Evolutionary conservation across 2,888 invertebrate genomes (phyloP).

Genomic region (Drosophila dives): DNA sequence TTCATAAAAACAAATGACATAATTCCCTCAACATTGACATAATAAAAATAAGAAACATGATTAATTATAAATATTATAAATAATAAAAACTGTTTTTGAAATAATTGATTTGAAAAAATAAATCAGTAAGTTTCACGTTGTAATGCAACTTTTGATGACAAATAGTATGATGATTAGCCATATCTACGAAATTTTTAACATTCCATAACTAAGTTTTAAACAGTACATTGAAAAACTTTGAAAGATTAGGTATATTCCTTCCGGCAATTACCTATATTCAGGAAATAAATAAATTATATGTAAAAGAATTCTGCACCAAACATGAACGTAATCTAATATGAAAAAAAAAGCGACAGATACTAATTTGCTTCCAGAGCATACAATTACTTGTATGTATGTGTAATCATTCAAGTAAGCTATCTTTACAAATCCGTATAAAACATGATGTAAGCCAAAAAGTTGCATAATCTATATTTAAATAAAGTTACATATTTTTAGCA

Average conservation of each 20-base stretch:
- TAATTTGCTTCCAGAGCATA: conserved; percentile 5
- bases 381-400: neutral
- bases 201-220: neutral
- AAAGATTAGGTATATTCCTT: neutral
- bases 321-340: neutral
- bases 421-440: neutral
- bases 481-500: conserved; percentile 5
- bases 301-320: neutral
- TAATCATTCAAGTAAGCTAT: neutral
- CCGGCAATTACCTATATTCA: neutral
- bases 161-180: conserved; percentile 1
- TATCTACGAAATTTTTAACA: conserved; percentile 1
- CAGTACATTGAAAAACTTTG: neutral
- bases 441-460: conserved; percentile 1
- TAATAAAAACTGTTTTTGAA: neutral
- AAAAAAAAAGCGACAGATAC: neutral
- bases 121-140: neutral
- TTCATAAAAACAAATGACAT: neutral
- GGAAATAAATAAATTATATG: conserved; percentile 3
- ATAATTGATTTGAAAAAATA: neutral
- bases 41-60: neutral
- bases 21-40: neutral
- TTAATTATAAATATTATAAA: neutral
- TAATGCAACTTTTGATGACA: neutral
- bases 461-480: conserved; percentile 1